Percentiles rank a stretch among this genome's conserved stretches.
Conservation (phyloP, 2,797 vertebrate genomes). For the Menidia menidia region DNA sequence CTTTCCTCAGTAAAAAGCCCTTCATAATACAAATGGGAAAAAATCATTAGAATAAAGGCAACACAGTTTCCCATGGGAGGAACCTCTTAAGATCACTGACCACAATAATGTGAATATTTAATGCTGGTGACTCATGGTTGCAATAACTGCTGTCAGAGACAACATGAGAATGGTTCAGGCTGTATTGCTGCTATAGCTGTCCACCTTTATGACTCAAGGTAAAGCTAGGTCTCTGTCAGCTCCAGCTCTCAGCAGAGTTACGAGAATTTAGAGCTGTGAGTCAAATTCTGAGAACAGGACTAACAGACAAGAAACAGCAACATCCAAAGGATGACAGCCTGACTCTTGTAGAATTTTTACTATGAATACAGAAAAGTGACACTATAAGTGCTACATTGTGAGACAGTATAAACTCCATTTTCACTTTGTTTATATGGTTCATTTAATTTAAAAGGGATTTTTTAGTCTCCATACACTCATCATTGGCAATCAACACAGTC, state of each 20-base stretch:
- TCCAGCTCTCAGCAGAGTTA: slow-evolving; percentile 9
- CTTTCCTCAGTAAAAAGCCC: slow-evolving; percentile 8
- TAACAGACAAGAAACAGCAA: slow-evolving; percentile 46
- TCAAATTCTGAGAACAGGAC: slow-evolving; percentile 55
- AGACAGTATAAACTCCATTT: background rate
- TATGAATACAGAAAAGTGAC: slow-evolving; percentile 1
- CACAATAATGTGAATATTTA: slow-evolving; percentile 13
- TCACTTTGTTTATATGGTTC: background rate
- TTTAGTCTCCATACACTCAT: background rate
- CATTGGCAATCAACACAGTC: too few relatives aligned
- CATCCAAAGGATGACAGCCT: slow-evolving; percentile 41
- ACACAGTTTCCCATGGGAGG: background rate
- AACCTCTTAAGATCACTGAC: slow-evolving; percentile 4
- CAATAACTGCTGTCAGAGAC: slow-evolving; percentile 20
- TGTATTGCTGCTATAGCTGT: background rate
- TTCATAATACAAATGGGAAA: slow-evolving; percentile 1
- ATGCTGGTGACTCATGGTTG: slow-evolving; percentile 25
- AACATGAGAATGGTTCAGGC: slow-evolving; percentile 16
- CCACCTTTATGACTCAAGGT: background rate
- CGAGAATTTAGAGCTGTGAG: slow-evolving; percentile 16
- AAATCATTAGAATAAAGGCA: slow-evolving; percentile 12
- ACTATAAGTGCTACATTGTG: background rate
- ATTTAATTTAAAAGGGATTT: background rate
- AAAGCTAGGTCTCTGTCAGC: slow-evolving; percentile 20
- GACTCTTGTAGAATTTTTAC: slow-evolving; percentile 12